phyloP scores from a whole-genome alignment of 2,888 invertebrate species.

The Dioctria linearis region DNA sequence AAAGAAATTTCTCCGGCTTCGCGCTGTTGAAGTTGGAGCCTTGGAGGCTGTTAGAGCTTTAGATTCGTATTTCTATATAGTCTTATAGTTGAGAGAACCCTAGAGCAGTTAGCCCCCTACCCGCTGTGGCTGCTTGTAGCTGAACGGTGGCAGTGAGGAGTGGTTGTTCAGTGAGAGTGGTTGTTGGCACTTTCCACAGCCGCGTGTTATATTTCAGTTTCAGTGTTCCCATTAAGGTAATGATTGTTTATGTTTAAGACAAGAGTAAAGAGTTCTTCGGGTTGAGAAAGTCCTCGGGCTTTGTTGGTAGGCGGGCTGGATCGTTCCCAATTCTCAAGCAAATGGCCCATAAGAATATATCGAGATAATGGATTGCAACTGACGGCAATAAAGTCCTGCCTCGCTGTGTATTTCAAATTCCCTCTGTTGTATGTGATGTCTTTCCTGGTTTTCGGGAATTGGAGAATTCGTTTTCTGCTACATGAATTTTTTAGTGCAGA shows the following conservation, averaged over 20 bases:
- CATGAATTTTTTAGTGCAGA: constrained; percentile 58
- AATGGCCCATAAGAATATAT: constrained; percentile 59
- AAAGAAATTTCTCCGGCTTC: constrained; percentile 25
- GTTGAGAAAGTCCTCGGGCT: constrained; percentile 29
- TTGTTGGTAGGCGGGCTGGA: constrained; percentile 19
- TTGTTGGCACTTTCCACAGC: constrained; percentile 53
- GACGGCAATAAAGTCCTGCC: constrained; percentile 56
- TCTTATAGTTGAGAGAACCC: constrained; percentile 7
- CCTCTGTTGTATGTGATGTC: constrained; percentile 51
- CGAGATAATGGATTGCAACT: constrained; percentile 58
- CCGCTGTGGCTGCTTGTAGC: constrained; percentile 36
- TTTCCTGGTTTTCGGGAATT: constrained; percentile 48
- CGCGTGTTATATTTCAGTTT: constrained; percentile 53
- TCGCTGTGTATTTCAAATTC: constrained; percentile 55
- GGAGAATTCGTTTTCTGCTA: constrained; percentile 58
- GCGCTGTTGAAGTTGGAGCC: not conserved
- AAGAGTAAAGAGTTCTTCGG: constrained; percentile 54
- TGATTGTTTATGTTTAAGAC: constrained; percentile 59
- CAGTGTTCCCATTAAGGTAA: constrained; percentile 58
- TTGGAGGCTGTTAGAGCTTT: constrained; percentile 10
- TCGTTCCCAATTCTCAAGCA: constrained; percentile 55
- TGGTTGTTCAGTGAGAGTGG: constrained; percentile 50
- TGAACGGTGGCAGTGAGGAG: constrained; percentile 21
- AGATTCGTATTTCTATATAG: constrained; percentile 1
- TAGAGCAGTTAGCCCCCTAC: constrained; percentile 31